Evolutionary conservation across 2,888 invertebrate species (phyloP), one percentile per base, ranked within the genome.

Genomic region (Pilophorus perplexus): DNA sequence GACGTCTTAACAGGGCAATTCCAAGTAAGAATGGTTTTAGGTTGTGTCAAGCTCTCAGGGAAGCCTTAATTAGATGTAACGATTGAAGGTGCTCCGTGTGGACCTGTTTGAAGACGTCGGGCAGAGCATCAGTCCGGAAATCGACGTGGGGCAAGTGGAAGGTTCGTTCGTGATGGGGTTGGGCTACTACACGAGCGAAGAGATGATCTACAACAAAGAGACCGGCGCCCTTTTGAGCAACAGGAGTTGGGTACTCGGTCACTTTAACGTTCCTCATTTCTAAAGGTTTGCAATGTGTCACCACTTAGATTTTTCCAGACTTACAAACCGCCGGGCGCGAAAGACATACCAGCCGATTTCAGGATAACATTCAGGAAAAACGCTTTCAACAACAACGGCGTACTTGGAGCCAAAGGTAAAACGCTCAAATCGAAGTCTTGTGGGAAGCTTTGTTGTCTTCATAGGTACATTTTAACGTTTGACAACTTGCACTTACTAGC

Each of bases 1-100:
- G 92, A 92, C 75, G 78, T 89, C 12, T 78, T 92, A 23, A 90
- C 90, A 0, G 91, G 91, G 10, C 87, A 89, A 74, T 84, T 85
- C 74, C 79, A 68, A 57, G 72, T 72, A 69, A 62, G 44, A 33
- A 25, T 55, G 1, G n/a, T n/a, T n/a, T n/a, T n/a, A n/a, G n/a
- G n/a, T n/a, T n/a, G n/a, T n/a, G n/a, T n/a, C n/a, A n/a, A n/a
- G n/a, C n/a, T 46, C 10, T 12, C 8, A 46, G 10, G 46, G 5
- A 52, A 22, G 23, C 6, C 6, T 23, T 22, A 22, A 20, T 52
- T 6, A 52, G 18, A 52, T 22, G 8, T 8, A 52, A 18, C 10
- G 6, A 52, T 23, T n/a, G n/a, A n/a, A n/a, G n/a, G n/a, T n/a
- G n/a, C n/a, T n/a, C n/a, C n/a, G n/a, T n/a, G 86, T 87, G 0